A percentile compares a stretch with the other conserved stretches of the same genome.
Conservation (phyloP, 2,888 invertebrate species). For the Leucozona laternaria region DNA sequence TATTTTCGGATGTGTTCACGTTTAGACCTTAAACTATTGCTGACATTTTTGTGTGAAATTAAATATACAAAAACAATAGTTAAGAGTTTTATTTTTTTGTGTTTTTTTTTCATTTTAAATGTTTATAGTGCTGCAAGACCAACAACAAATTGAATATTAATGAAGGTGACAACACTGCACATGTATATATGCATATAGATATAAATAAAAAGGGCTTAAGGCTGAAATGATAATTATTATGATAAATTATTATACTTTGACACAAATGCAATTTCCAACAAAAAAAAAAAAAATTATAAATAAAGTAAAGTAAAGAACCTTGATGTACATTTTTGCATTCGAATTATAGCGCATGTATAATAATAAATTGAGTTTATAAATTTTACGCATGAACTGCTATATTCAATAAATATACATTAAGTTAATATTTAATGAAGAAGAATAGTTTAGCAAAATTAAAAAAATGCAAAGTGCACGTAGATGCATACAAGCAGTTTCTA, state of each 20-base stretch:
- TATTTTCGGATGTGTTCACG: slow-evolving; percentile 67
- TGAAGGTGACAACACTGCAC: slow-evolving; percentile 24
- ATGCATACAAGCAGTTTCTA: slow-evolving; percentile 7
- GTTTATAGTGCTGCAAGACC: neutral
- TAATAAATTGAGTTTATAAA: slow-evolving; percentile 47
- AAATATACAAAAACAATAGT: slow-evolving; percentile 53
- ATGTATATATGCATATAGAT: neutral
- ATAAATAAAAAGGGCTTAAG: slow-evolving; percentile 48
- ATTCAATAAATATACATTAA: slow-evolving; percentile 54
- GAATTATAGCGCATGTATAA: slow-evolving; percentile 29
- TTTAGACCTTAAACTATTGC: slow-evolving; percentile 62
- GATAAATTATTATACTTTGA: slow-evolving; percentile 54
- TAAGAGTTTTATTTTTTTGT: slow-evolving; percentile 47
- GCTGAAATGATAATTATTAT: slow-evolving; percentile 64
- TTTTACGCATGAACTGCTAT: slow-evolving; percentile 48
- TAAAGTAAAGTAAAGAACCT: slow-evolving; percentile 41
- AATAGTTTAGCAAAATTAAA: slow-evolving; percentile 13
- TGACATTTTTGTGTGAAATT: slow-evolving; percentile 60
- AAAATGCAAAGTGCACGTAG: slow-evolving; percentile 41
- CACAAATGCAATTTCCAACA: slow-evolving; percentile 2
- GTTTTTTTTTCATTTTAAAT: neutral
- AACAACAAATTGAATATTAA: slow-evolving; percentile 70
- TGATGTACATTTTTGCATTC: slow-evolving; percentile 33
- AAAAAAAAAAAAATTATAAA: slow-evolving; percentile 28
- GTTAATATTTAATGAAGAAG: slow-evolving; percentile 49